Evolutionary conservation across 2,888 invertebrate species (phyloP).

Genomic region (Eupeodes luniger): DNA sequence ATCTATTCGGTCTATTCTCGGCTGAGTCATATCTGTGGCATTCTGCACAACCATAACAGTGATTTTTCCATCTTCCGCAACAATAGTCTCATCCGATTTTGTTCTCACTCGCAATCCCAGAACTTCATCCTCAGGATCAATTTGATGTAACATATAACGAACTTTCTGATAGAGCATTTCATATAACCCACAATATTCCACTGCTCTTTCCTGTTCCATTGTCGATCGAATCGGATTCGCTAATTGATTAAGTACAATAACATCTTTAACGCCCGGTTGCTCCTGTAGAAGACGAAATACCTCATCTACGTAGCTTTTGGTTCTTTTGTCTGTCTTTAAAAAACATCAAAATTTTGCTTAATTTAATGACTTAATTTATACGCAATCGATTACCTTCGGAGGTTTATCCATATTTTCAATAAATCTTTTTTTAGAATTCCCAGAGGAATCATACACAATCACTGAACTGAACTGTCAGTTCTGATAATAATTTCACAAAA

Average conservation of each 20-base stretch:
- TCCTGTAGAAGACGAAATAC: conserved; percentile 78
- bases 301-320: conserved; percentile 81
- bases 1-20: not conserved
- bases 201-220: conserved; percentile 79
- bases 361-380: not conserved
- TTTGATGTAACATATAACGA: conserved; percentile 79
- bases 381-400: conserved; percentile 40
- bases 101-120: conserved; percentile 81
- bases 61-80: conserved; percentile 82
- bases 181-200: conserved; percentile 81
- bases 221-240: conserved; percentile 82
- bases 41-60: conserved; percentile 82
- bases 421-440: conserved; percentile 32
- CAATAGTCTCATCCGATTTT: conserved; percentile 80
- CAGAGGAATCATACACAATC: conserved; percentile 14
- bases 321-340: conserved; percentile 78
- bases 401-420: conserved; percentile 35
- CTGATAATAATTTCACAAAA: conserved; percentile 38
- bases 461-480: conserved; percentile 57
- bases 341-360: not conserved
- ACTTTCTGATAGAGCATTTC: conserved; percentile 81
- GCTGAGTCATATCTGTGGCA: conserved; percentile 78
- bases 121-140: conserved; percentile 80
- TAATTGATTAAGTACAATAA: conserved; percentile 81
- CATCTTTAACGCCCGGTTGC: conserved; percentile 80